Evolutionary conservation across 1,140 invertebrate species (phyloP).

Genomic region (Drosophila triauraria): DNA sequence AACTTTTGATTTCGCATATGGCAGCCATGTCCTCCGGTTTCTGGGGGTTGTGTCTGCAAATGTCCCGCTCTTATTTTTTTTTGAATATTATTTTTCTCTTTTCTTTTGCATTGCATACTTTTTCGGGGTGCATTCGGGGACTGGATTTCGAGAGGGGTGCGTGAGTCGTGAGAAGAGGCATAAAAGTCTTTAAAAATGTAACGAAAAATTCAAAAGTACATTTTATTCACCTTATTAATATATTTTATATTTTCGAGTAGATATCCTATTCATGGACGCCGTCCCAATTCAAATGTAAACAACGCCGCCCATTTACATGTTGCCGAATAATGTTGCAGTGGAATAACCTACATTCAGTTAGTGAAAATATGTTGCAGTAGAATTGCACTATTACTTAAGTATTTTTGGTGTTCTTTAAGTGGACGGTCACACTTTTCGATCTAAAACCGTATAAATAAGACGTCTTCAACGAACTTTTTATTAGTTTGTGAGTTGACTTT

Average conservation of each 20-base stretch:
- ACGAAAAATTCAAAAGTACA: no score
- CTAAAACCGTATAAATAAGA: neutral
- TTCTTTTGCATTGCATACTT: slow-evolving; percentile 58
- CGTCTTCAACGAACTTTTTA: neutral
- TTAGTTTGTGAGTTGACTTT: neutral
- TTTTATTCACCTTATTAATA: neutral
- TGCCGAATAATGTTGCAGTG: no score
- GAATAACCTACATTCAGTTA: no score
- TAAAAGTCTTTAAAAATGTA: neutral
- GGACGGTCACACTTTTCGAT: neutral
- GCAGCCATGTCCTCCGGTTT: slow-evolving; percentile 42
- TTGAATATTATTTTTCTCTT: slow-evolving; percentile 1
- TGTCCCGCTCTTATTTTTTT: slow-evolving; percentile 13
- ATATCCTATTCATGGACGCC: no score
- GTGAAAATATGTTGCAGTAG: no score
- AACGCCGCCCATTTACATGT: no score
- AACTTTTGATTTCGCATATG: slow-evolving; percentile 82
- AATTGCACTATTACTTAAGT: no score
- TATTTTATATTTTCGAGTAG: no score
- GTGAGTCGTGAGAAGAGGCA: slow-evolving; percentile 10
- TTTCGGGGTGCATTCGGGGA: slow-evolving; percentile 45
- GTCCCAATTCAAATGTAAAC: no score
- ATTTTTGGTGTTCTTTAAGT: neutral
- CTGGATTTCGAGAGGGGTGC: slow-evolving; percentile 12
- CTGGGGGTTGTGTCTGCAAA: slow-evolving; percentile 33